Evolutionary conservation across 2,113 vertebrate species (phyloP), one percentile per base, ranked within the genome.

Genomic region (Pheucticus melanocephalus): DNA sequence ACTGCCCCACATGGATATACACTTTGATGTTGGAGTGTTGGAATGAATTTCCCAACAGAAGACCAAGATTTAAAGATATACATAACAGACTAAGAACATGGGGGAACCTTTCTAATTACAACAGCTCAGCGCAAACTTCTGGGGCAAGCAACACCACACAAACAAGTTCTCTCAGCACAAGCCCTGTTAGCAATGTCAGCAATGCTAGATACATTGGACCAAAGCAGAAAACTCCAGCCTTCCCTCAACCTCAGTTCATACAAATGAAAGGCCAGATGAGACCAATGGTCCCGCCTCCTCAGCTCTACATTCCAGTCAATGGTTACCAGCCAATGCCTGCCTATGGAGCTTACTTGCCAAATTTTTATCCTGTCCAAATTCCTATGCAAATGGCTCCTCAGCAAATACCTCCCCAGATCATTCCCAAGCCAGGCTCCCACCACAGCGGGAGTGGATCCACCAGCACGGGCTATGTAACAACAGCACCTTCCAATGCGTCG

Each of bases 351-450:
- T 99, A 99, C 94, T 97, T 99, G 96, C 99, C 99, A 94, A 99
- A 99, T 98, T 99, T 99, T 98, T 99, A 99, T 95, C 98, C 99
- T 0, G 99, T 99, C 96, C 99, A 99, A 94, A 99, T 99, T 83
- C 99, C 99, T 27, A 98, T 99, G 98, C 98, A 98, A 82, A 98
- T 99, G 97, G 98, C 99, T 35, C 98, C 98, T 18, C 99, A 99
- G 97, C 99, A 99, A 65, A 97, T 99, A 42, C 98, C 99, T 44
- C 98, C 98, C 19, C 99, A 98, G 82, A 97, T 99, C 95, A 98
- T 98, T 68, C 97, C 98, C 83, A 99, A 99, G 89, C 98, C 99
- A 6, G 98, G 98, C 25, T 99, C 99, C 19, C 99, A 99, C 90
- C 99, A 99, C 77, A 99, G 99, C 0, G 99, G 99, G 75, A 99